Evolutionary conservation across 92 coral and sea anemone species (phyloP).

Genomic region (Galaxea fascicularis): DNA sequence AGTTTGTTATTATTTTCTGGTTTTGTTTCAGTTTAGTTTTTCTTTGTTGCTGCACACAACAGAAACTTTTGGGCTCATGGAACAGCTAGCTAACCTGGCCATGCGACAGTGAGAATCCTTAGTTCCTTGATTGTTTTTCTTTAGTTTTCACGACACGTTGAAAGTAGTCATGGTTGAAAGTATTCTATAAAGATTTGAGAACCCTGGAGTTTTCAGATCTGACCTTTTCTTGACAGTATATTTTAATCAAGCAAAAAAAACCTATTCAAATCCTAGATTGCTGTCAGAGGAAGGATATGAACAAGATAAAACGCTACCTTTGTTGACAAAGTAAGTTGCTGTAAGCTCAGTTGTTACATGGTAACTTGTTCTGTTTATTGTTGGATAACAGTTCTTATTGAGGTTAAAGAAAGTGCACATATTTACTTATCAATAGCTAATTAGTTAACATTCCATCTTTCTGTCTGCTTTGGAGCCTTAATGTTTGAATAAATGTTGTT

Average conservation of each 20-base stretch:
- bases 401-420: no score
- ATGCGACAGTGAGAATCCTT: slow-evolving; percentile 90
- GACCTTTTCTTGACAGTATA: no score
- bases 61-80: slow-evolving; percentile 98
- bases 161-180: no score
- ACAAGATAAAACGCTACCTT: slow-evolving; percentile 78
- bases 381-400: not conserved
- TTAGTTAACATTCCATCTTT: no score
- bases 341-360: not conserved
- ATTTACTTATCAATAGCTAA: no score
- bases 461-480: no score
- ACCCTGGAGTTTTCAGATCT: no score
- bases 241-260: no score
- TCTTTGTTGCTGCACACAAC: slow-evolving; percentile 94
- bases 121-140: not conserved
- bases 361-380: not conserved
- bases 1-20: not conserved
- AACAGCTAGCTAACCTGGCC: slow-evolving; percentile 96
- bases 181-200: no score
- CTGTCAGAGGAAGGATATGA: slow-evolving; percentile 93
- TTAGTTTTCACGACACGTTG: not conserved
- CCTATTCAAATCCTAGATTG: slow-evolving; percentile 50
- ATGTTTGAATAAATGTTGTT: no score
- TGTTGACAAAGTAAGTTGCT: slow-evolving; percentile 69
- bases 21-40: slow-evolving; percentile 74